Base-by-base conservation (phyloP, 2,113 vertebrate genomes). In the Scomber japonicus region DNA sequence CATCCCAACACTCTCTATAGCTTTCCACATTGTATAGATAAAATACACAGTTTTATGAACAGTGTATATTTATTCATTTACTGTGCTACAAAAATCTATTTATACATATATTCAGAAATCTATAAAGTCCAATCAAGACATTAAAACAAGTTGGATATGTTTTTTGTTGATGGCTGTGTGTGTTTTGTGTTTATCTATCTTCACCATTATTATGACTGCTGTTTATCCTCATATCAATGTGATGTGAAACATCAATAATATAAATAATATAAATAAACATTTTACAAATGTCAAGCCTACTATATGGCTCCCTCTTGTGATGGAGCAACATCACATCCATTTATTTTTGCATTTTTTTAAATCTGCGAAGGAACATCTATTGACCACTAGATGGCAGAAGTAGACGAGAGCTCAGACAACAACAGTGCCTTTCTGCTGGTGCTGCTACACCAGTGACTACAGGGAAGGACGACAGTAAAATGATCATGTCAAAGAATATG, bases 291-390 rank as follows among this genome's bases (percentile, higher is more conserved):
- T 30, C 49, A 63, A 49, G 16, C 30, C 21, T 83, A 11, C 35
- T 17, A 10, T n/a, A 46, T 65, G 74, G 87, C 91, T 81, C 92
- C 89, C 89, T 91, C 93, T 90, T 57, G 81, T 86, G 93, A 61
- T 16, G 3, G 17, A 66, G 9, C 5, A 53, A 16, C 15, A 57
- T 64, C 12, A 64, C 66, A 57, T 30, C 24, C 5, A 15, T n/a
- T 61, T 48, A 2, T 24, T 35, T 24, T 3, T 54, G 0, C 11
- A 5, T 27, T 30, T 5, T 15, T 31, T 40, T 46, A 9, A 7
- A 5, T 55, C 0, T 3, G 1, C 81, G 88, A 57, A 81, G 67
- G 85, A 21, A 64, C 67, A 4, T 12, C n/a, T 64, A 9, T 30
- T 68, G 46, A 56, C 78, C 89, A 17, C 56, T 85, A 85, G 90